Evolutionary conservation across 2,888 invertebrate genomes (phyloP), one percentile per base, ranked within the genome.

Genomic region (Achlya flavicornis): DNA sequence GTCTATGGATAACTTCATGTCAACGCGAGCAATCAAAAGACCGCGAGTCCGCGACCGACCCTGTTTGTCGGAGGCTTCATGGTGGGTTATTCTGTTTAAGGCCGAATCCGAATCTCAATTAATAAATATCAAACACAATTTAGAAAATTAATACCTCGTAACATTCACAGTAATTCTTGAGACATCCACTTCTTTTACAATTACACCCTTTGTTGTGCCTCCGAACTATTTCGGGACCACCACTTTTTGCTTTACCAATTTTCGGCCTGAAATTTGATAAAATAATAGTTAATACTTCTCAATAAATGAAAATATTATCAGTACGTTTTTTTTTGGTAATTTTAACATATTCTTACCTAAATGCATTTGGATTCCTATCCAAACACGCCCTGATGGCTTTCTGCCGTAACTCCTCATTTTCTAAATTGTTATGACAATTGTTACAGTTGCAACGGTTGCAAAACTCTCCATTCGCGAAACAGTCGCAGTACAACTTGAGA

Each of bases 111-210:
- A 26, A 26, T 26, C 1, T 26, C 26, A 26, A 26, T 26, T 2
- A 26, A 26, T 26, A 26, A 26, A 26, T 26, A 26, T 26, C 26
- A 26, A n/a, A 26, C 26, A 26, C 26, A 26, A 26, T 26, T 26
- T 26, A 1, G 26, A 26, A 8, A 41, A 63, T 16, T 1, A 16
- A 0, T 48, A 53, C 53, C 96, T 99, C 99, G 81, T 99, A 99
- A 87, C 99, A 99, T 94, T 99, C 99, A 89, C 99, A 99, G 90
- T 99, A 99, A 91, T 99, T 99, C 90, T 99, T 99, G 73, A 99
- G 94, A 90, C 99, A 99, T 1, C 99, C 99, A 53, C 99, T 99
- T 65, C 99, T 95, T 90, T 99, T 99, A 88, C 99, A 99, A 86
- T 99, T 99, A 87, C 99, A 99, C 0, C 99, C 99, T 91, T 99